Evolutionary conservation across 2,113 vertebrate genomes (phyloP).

Genomic region (Amia ocellicauda): DNA sequence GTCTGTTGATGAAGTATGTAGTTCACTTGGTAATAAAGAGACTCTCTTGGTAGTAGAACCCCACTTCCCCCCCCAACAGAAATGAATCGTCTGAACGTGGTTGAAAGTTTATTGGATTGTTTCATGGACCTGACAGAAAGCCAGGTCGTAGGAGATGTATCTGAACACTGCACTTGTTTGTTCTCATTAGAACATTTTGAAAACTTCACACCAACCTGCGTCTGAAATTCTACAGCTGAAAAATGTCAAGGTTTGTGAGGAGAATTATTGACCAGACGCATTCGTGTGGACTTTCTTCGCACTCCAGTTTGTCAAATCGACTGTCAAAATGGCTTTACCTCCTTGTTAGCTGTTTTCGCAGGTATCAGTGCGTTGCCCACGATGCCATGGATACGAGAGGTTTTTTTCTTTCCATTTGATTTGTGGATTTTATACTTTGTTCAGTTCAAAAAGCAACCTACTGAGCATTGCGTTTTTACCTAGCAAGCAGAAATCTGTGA

Average conservation of each 20-base stretch:
- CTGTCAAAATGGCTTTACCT: slow-evolving; percentile 17
- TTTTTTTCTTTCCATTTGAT: slow-evolving; percentile 40
- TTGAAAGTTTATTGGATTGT: too few relatives aligned
- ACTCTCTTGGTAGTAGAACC: too few relatives aligned
- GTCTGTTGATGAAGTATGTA: too few relatives aligned
- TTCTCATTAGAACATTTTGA: too few relatives aligned
- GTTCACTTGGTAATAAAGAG: too few relatives aligned
- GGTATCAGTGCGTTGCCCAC: slow-evolving; percentile 19
- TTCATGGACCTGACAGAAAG: too few relatives aligned
- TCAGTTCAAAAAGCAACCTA: slow-evolving; percentile 23
- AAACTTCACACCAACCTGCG: too few relatives aligned
- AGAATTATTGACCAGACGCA: slow-evolving; percentile 6
- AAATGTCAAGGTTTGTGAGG: neutral
- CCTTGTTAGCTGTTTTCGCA: slow-evolving; percentile 26
- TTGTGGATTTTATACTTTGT: slow-evolving; percentile 30
- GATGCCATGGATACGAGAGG: neutral
- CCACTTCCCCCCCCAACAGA: too few relatives aligned
- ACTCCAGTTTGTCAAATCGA: neutral
- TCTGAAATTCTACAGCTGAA: too few relatives aligned
- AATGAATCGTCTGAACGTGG: too few relatives aligned
- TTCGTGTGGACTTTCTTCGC: neutral
- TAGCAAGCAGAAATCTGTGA: slow-evolving; percentile 40
- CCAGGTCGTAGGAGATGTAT: too few relatives aligned
- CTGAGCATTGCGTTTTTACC: slow-evolving; percentile 25
- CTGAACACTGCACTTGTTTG: too few relatives aligned